Conservation (phyloP, 2,888 invertebrate genomes). For the Arctia plantaginis region DNA sequence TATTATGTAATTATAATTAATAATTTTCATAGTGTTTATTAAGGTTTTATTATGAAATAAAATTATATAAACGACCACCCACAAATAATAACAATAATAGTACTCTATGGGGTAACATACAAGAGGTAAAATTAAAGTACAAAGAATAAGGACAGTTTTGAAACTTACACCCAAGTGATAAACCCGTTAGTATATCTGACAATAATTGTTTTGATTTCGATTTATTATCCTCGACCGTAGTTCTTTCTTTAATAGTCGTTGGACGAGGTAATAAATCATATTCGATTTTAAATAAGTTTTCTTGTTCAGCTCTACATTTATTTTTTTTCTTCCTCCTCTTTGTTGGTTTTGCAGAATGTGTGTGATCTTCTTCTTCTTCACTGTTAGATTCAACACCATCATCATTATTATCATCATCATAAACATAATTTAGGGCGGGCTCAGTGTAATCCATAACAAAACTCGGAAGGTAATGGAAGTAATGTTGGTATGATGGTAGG, state of each 20-base stretch:
- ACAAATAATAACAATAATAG: not conserved
- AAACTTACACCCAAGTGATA: constrained; percentile 4
- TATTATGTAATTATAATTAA: not conserved
- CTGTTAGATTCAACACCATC: constrained; percentile 6
- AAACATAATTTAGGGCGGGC: not conserved
- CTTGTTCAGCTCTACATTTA: not conserved
- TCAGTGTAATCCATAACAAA: not conserved
- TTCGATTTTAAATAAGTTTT: constrained; percentile 2
- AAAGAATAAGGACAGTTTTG: constrained; percentile 12
- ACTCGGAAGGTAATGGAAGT: constrained; percentile 11
- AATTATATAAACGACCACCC: constrained; percentile 1
- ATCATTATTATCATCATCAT: constrained; percentile 6
- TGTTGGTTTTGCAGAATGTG: constrained; percentile 3
- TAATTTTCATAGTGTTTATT: not conserved
- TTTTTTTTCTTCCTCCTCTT: constrained; percentile 10
- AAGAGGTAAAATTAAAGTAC: not conserved
- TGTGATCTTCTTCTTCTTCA: constrained; percentile 19
- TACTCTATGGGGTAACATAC: not conserved
- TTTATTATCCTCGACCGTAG: not conserved
- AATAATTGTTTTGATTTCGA: not conserved
- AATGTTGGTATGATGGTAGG: constrained; percentile 31
- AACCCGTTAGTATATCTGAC: constrained; percentile 8
- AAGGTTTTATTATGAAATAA: not conserved
- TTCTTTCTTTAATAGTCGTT: not conserved
- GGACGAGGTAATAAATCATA: constrained; percentile 4